phyloP scores from a whole-genome alignment of 2,888 invertebrate genomes.

The Hydrotaea diabolus region DNA sequence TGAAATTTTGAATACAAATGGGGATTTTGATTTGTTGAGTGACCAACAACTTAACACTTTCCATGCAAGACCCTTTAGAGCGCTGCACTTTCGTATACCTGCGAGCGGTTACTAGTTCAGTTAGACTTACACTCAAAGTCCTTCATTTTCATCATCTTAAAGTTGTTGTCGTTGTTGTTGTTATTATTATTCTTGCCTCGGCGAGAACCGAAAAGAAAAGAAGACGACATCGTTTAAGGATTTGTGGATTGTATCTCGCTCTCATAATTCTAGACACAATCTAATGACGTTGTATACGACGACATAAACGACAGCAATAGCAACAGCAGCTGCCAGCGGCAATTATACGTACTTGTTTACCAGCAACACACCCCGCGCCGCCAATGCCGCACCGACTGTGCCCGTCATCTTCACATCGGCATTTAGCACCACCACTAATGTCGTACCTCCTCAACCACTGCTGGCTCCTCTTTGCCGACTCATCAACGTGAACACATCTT shows the following conservation, averaged over 20 bases:
- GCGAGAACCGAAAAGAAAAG: background rate
- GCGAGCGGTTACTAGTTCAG: background rate
- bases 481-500: constrained; percentile 44
- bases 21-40: no score
- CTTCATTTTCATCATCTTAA: background rate
- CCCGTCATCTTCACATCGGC: constrained; percentile 40
- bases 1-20: no score
- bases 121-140: background rate
- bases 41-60: no score
- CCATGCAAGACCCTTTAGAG: background rate
- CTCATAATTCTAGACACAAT: constrained; percentile 10
- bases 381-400: background rate
- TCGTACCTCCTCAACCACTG: constrained; percentile 3
- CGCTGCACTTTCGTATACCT: background rate
- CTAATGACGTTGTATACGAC: constrained; percentile 32
- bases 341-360: constrained; percentile 59
- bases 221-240: constrained; percentile 17
- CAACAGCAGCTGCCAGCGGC: constrained; percentile 50
- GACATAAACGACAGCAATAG: constrained; percentile 17
- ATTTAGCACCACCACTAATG: constrained; percentile 57
- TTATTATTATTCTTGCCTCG: background rate
- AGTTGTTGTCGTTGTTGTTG: constrained; percentile 1
- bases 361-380: constrained; percentile 14
- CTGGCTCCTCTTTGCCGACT: background rate
- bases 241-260: background rate